Evolutionary conservation across 1,140 invertebrate genomes (phyloP).

Genomic region (Aphidius gifuensis): DNA sequence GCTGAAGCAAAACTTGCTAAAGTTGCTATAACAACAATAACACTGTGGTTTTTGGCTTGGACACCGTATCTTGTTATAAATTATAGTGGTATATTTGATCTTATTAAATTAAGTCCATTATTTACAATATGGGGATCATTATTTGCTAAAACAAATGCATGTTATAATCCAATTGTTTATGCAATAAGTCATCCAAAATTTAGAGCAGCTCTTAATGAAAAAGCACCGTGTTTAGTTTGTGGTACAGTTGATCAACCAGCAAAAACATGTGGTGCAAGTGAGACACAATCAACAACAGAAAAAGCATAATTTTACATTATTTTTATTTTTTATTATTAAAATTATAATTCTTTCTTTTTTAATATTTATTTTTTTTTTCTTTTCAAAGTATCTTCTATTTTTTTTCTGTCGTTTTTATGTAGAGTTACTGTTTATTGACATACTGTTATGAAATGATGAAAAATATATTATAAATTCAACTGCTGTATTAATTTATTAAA

Average conservation of each 20-base stretch:
- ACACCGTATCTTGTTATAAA: slow-evolving; percentile 82
- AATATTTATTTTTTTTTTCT: background rate
- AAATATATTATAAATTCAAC: no score
- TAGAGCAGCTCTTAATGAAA: slow-evolving; percentile 66
- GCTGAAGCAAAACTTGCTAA: slow-evolving; percentile 76
- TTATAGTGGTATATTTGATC: slow-evolving; percentile 70
- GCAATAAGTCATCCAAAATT: slow-evolving; percentile 81
- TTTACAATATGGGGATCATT: slow-evolving; percentile 76
- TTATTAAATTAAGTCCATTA: slow-evolving; percentile 65
- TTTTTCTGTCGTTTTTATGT: no score
- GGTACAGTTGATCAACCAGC: slow-evolving; percentile 29
- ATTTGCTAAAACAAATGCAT: slow-evolving; percentile 76
- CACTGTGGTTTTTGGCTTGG: slow-evolving; percentile 82
- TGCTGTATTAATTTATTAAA: no score
- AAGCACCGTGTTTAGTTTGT: slow-evolving; percentile 68
- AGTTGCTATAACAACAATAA: slow-evolving; percentile 75
- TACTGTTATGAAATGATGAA: no score
- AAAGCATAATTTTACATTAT: background rate
- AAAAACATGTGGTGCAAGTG: slow-evolving; percentile 36
- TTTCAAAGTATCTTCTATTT: no score
- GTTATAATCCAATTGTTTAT: slow-evolving; percentile 81
- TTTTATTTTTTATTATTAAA: background rate
- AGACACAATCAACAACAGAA: slow-evolving; percentile 17
- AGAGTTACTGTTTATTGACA: no score
- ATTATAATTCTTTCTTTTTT: background rate